phyloP scores from a whole-genome alignment of 2,797 vertebrate species.

The Schizopygopsis pylzovi region DNA sequence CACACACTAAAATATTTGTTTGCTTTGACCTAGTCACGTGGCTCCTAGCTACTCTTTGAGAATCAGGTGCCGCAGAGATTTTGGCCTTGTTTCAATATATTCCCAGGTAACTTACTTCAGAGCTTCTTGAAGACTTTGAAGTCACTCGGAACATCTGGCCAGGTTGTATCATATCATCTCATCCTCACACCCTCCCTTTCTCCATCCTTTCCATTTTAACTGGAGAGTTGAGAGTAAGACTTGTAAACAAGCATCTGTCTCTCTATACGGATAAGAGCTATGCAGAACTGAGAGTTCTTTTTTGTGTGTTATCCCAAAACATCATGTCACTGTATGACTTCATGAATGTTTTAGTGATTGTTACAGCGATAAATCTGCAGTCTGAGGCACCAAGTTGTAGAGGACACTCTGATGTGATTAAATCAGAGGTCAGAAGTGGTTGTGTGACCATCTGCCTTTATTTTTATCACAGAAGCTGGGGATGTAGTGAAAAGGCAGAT shows the following conservation, averaged over 20 bases:
- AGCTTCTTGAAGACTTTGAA: constrained; percentile 63
- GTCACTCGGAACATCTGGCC: constrained; percentile 65
- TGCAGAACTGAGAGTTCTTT: background rate
- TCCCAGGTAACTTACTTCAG: constrained; percentile 58
- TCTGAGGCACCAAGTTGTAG: constrained; percentile 39
- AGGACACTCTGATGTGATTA: constrained; percentile 74
- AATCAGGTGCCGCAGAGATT: constrained; percentile 36
- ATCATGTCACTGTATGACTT: constrained; percentile 13
- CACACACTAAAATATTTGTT: constrained; percentile 19
- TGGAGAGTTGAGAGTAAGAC: constrained; percentile 17
- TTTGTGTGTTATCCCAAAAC: background rate
- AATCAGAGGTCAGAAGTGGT: constrained; percentile 57
- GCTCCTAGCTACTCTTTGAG: constrained; percentile 32
- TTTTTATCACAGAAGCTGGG: constrained; percentile 39
- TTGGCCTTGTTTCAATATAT: constrained; percentile 58
- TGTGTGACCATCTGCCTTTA: constrained; percentile 42
- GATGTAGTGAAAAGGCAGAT: constrained; percentile 68
- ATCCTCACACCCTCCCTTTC: constrained; percentile 23
- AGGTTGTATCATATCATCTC: constrained; percentile 52
- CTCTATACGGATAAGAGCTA: background rate
- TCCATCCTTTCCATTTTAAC: constrained; percentile 32
- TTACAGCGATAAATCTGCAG: constrained; percentile 41
- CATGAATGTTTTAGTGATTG: constrained; percentile 39
- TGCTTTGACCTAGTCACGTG: constrained; percentile 44
- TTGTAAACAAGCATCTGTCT: constrained; percentile 20